Percentiles rank a stretch among this genome's conserved stretches.
Evolutionary conservation across 2,888 invertebrate genomes (phyloP).

Genomic region (Steinernema hermaphroditum): DNA sequence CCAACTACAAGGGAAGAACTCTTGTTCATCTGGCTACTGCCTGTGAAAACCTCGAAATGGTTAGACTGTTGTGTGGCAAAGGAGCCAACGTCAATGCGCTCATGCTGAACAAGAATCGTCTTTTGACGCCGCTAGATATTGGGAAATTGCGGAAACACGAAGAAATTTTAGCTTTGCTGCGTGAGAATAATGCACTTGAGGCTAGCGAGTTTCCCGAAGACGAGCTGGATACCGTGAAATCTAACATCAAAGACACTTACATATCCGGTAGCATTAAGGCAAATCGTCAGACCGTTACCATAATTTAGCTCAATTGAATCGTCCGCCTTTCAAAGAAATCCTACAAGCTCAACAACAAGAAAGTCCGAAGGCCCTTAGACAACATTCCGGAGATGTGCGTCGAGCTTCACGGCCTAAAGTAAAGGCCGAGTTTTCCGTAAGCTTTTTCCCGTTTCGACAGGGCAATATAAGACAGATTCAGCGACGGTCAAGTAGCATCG

Average conservation of each 20-base stretch:
- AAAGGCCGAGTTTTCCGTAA: not conserved
- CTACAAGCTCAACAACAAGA: not conserved
- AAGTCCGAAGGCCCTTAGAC: not conserved
- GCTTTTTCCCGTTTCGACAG: not conserved
- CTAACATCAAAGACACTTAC: conserved; percentile 15
- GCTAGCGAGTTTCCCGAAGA: conserved; percentile 38
- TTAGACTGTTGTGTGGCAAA: conserved; percentile 74
- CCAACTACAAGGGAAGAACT: conserved; percentile 89
- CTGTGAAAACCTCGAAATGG: conserved; percentile 89
- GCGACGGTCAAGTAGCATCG: conserved; percentile 44
- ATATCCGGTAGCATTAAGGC: not conserved
- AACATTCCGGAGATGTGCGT: not conserved
- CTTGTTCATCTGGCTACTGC: conserved; percentile 80
- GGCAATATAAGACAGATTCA: conserved; percentile 11
- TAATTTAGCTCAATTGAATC: conserved; percentile 22
- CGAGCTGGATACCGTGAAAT: not conserved
- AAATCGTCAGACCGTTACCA: too few relatives aligned
- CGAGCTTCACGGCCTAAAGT: not conserved
- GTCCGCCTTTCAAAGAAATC: conserved; percentile 16
- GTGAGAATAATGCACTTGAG: conserved; percentile 36
- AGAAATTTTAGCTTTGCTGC: conserved; percentile 39
- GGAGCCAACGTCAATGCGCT: conserved; percentile 55
- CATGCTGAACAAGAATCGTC: conserved; percentile 54
- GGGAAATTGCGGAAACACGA: conserved; percentile 53
- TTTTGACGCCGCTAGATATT: conserved; percentile 59